A percentile compares a stretch with the other conserved stretches of the same genome.
phyloP scores from a whole-genome alignment of 2,888 invertebrate species.

The Cheilosia vulpina region DNA sequence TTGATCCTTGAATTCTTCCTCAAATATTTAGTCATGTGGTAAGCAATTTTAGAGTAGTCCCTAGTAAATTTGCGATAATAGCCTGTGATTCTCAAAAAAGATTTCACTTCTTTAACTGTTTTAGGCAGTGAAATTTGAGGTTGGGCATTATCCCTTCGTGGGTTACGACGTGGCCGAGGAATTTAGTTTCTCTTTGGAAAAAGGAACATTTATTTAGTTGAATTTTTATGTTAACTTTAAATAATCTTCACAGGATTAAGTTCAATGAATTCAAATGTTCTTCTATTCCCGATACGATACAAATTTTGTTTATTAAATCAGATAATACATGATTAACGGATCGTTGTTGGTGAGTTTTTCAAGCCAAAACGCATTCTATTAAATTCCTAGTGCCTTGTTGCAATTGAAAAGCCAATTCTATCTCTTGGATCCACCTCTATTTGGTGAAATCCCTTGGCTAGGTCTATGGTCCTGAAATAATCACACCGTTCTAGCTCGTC shows the following conservation, averaged over 20 bases:
- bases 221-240: constrained; percentile 54
- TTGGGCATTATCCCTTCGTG: constrained; percentile 78
- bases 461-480: too few species aligned
- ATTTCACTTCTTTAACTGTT: constrained; percentile 36
- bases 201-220: constrained; percentile 62
- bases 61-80: constrained; percentile 51
- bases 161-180: constrained; percentile 76
- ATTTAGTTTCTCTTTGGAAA: constrained; percentile 56
- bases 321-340: constrained; percentile 79
- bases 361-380: constrained; percentile 37
- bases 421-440: constrained; percentile 70
- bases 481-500: too few species aligned
- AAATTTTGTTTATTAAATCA: constrained; percentile 72
- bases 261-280: constrained; percentile 59
- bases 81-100: constrained; percentile 61
- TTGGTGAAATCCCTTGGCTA: constrained; percentile 77
- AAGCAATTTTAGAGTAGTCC: constrained; percentile 40
- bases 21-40: background rate
- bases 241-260: background rate
- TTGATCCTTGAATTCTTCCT: constrained; percentile 5
- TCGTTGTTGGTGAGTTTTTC: constrained; percentile 78
- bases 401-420: constrained; percentile 77
- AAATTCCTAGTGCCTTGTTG: constrained; percentile 76
- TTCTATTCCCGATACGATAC: constrained; percentile 75
- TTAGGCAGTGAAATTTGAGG: constrained; percentile 25